Evolutionary conservation across 2,888 invertebrate genomes (phyloP).

Genomic region (Hyposoter didymator): DNA sequence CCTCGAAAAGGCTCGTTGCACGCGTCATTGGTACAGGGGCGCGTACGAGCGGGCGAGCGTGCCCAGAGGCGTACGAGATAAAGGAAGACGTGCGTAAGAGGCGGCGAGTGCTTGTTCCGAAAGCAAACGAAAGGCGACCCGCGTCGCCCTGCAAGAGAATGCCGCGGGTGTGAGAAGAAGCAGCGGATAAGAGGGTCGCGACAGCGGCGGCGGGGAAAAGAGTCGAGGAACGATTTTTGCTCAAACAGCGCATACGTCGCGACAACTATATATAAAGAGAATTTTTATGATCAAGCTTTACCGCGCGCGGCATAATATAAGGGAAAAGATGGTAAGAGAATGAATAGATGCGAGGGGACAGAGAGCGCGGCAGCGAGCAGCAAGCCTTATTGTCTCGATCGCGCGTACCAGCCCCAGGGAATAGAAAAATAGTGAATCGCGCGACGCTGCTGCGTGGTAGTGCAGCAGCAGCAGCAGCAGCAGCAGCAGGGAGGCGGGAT

Average conservation of each 20-base stretch:
- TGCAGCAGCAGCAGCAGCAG: too few species aligned
- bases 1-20: conserved; percentile 9
- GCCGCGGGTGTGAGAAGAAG: too few species aligned
- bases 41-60: conserved; percentile 37
- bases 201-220: background rate
- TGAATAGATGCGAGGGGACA: too few species aligned
- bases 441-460: conserved; percentile 43
- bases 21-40: background rate
- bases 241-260: conserved; percentile 28
- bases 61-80: conserved; percentile 48
- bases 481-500: too few species aligned
- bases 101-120: conserved; percentile 42
- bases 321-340: background rate
- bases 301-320: too few species aligned
- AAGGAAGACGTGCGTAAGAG: conserved; percentile 63
- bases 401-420: conserved; percentile 23
- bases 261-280: conserved; percentile 60
- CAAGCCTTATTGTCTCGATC: background rate
- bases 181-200: too few species aligned
- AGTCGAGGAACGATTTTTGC: conserved; percentile 36
- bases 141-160: too few species aligned
- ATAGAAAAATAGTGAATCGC: conserved; percentile 57
- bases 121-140: too few species aligned
- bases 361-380: too few species aligned
- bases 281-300: conserved; percentile 63